A percentile compares a stretch with the other conserved stretches of the same genome.
Conservation (phyloP, 2,888 invertebrate species). For the Chalcosyrphus nemorum region DNA sequence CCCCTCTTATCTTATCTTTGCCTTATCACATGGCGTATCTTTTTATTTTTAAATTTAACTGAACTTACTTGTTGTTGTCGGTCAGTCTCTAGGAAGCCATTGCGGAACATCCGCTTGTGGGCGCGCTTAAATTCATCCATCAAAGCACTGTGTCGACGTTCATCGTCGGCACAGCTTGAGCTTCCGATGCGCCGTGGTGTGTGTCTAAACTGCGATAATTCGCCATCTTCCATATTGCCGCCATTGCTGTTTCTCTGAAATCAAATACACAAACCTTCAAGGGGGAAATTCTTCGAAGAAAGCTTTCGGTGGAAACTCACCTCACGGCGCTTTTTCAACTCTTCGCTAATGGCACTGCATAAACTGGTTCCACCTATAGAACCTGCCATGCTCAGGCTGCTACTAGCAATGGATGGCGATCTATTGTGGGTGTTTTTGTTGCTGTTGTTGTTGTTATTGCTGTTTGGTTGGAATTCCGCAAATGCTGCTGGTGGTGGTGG, state of each 20-base stretch:
- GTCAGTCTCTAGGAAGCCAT: constrained; percentile 81
- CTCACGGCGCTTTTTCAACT: constrained; percentile 87
- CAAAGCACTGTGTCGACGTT: constrained; percentile 87
- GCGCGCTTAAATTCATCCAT: constrained; percentile 96
- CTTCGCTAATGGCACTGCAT: constrained; percentile 87
- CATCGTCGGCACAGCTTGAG: constrained; percentile 82
- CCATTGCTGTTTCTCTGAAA: constrained; percentile 58
- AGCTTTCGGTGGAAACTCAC: constrained; percentile 79
- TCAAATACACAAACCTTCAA: constrained; percentile 35
- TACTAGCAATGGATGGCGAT: constrained; percentile 73
- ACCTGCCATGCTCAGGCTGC: constrained; percentile 75
- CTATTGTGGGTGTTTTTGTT: constrained; percentile 47
- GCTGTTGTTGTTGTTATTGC: constrained; percentile 17
- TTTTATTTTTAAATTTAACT: background rate
- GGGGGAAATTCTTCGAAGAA: too few species aligned
- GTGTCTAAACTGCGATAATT: constrained; percentile 57
- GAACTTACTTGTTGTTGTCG: constrained; percentile 76
- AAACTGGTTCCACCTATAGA: constrained; percentile 81
- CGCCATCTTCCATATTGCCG: constrained; percentile 56
- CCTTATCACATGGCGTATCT: background rate
- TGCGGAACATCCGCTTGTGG: constrained; percentile 92
- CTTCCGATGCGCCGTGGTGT: constrained; percentile 59
- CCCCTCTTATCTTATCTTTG: constrained; percentile 1
- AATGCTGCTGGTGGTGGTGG: constrained; percentile 72
- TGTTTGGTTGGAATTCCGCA: constrained; percentile 38